Evolutionary conservation across 53 echinoderm and acorn worm genomes (phyloP).

Genomic region (Mesocentrotus franciscanus): DNA sequence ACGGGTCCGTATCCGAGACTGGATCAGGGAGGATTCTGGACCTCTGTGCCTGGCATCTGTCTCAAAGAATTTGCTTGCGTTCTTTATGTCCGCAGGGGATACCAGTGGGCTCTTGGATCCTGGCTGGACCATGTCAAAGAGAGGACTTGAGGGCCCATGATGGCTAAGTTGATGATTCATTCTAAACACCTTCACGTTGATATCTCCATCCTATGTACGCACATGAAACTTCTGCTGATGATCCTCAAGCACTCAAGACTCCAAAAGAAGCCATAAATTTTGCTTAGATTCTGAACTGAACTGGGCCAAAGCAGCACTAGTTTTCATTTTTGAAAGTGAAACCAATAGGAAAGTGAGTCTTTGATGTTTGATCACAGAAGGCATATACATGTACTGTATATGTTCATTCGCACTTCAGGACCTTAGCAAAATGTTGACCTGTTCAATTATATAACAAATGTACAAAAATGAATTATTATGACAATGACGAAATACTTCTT

Average conservation of each 20-base stretch:
- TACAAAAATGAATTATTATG: not conserved
- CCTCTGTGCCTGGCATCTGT: slow-evolving; percentile 57
- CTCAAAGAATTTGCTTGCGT: slow-evolving; percentile 52
- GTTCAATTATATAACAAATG: not conserved
- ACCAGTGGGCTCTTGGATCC: not conserved
- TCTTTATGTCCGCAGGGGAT: slow-evolving; percentile 33
- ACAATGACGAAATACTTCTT: not conserved
- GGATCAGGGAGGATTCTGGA: slow-evolving; percentile 25
- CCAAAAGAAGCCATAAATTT: not conserved
- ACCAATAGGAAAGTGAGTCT: not conserved
- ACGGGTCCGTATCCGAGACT: slow-evolving; percentile 37
- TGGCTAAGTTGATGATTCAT: slow-evolving; percentile 53
- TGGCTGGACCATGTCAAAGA: not conserved
- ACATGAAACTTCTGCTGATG: not conserved
- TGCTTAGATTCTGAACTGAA: not conserved
- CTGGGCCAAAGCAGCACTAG: not conserved
- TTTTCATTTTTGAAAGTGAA: not conserved
- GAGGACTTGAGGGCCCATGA: slow-evolving; percentile 49
- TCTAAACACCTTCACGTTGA: not conserved
- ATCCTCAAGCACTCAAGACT: not conserved
- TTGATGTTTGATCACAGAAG: not conserved
- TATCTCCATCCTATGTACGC: not conserved
- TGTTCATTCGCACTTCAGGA: not conserved
- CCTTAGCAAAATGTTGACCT: not conserved
- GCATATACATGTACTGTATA: too few species aligned